These are phyloP conservation scores for Andrena hattorfiana DNA, from an alignment of 2,888 invertebrate genomes.

Conservation along the genomic window DNA sequence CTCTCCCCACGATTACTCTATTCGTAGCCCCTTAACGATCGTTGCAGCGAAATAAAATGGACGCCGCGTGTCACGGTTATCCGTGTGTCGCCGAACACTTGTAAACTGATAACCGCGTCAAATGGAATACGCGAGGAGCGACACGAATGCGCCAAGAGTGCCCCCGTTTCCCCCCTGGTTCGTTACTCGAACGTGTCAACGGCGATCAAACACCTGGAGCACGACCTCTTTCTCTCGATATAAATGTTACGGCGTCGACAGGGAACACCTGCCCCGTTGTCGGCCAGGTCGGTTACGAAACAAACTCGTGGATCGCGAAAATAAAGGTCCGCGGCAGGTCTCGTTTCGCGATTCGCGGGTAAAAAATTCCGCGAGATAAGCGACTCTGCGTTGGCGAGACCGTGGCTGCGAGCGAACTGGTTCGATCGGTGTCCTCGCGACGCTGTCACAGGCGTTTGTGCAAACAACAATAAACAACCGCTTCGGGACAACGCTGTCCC, in stretches of 20 bases:
- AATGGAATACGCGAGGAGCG: too few relatives aligned
- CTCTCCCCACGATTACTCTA: too few relatives aligned
- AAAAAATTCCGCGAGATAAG: not conserved
- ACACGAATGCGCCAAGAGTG: slow-evolving; percentile 26
- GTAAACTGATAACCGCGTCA: too few relatives aligned
- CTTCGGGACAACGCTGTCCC: not conserved
- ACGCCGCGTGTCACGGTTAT: too few relatives aligned
- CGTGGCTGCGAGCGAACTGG: not conserved
- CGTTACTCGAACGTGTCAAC: slow-evolving; percentile 49
- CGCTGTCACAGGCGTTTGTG: slow-evolving; percentile 1
- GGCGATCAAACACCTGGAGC: slow-evolving; percentile 64
- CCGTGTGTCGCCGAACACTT: too few relatives aligned
- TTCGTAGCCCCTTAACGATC: too few relatives aligned
- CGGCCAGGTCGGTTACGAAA: slow-evolving; percentile 25
- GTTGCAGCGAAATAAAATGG: too few relatives aligned
- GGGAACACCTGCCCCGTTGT: slow-evolving; percentile 45
- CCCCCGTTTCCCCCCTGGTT: not conserved
- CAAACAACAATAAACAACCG: slow-evolving; percentile 15
- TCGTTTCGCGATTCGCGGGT: not conserved
- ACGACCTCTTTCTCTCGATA: slow-evolving; percentile 59
- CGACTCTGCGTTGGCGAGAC: not conserved
- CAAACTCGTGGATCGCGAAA: not conserved
- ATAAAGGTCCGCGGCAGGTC: not conserved
- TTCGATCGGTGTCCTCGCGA: not conserved
- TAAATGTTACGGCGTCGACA: slow-evolving; percentile 46